Evolutionary conservation across 2,888 invertebrate species (phyloP), one percentile per base, ranked within the genome.

Genomic region (Archaeoteleia sp.): DNA sequence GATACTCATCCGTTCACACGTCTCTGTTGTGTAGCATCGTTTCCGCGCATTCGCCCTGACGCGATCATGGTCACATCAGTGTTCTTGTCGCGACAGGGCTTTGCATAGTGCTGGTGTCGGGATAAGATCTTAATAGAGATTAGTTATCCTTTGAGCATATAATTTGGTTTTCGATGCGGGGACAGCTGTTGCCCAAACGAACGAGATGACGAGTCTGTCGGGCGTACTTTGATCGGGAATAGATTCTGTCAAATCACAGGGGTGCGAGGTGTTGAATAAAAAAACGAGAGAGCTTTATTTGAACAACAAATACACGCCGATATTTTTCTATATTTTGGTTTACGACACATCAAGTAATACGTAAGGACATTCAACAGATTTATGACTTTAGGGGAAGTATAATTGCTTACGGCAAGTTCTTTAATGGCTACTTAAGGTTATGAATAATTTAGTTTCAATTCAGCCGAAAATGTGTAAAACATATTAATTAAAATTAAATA

Each of bases 91-190:
- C 32, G 58, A 20, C 23, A 29, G 40, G 55, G 57, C 60, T 58
- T 61, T 63, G 62, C 60, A 39, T 37, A 60, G 57, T 57, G 25
- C 39, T 32, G 20, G 10, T 20, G 53, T 13, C 46, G 29, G 40
- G 85, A 85, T 85, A 83, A 77, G 49, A 85, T 85, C 85, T 83
- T 80, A 84, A 84, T 82, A 83, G 79, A 84, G 84, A 84, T 83
- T 80, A 79, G 74, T 75, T 80, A 78, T 82, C 79, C 81, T 82
- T 80, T 81, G 83, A 82, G 83, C 78, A 78, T 82, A 80, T 84
- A 83, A 84, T 84, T 85, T 78, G 78, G 81, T 84, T 83, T 83
- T 78, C 77, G 80, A 76, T 77, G 79, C 77, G 77, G 79, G 78
- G 82, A 83, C 84, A 84, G 83, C 85, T 85, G 85, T 84, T 80